Evolutionary conservation across 2,888 invertebrate genomes (phyloP).

Genomic region (Itoplectis maculator): DNA sequence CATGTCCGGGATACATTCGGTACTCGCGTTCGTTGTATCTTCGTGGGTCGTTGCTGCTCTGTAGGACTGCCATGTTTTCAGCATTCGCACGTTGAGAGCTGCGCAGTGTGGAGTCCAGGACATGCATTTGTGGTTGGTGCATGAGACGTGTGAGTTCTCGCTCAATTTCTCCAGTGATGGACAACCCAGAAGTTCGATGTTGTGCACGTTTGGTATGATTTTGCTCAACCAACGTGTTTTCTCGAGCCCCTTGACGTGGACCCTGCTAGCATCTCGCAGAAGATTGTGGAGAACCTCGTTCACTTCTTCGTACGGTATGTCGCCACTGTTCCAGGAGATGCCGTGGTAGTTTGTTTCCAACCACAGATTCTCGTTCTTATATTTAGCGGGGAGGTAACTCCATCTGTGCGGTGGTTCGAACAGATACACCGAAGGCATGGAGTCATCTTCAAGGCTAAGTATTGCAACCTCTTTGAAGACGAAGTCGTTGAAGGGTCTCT

Average conservation of each 20-base stretch:
- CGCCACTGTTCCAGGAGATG: conserved; percentile 27
- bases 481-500: conserved; percentile 43
- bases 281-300: conserved; percentile 14
- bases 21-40: neutral
- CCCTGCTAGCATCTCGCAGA: conserved; percentile 4
- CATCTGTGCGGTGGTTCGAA: conserved; percentile 53
- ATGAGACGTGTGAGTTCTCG: neutral
- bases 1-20: neutral
- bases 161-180: conserved; percentile 9
- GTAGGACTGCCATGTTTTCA: neutral
- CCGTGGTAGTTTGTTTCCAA: conserved; percentile 49
- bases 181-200: conserved; percentile 26
- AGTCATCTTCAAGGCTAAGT: conserved; percentile 30
- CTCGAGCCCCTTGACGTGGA: conserved; percentile 45
- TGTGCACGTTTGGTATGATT: conserved; percentile 6
- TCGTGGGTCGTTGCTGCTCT: neutral
- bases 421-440: conserved; percentile 14
- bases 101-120: neutral
- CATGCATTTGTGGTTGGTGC: neutral
- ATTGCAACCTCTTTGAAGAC: conserved; percentile 57
- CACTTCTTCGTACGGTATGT: conserved; percentile 49
- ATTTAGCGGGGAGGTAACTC: conserved; percentile 38
- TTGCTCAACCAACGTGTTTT: conserved; percentile 40
- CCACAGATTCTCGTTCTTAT: conserved; percentile 48
- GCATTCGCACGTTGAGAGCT: neutral